Percentiles rank a stretch among this genome's conserved stretches.
phyloP scores from a whole-genome alignment of 2,888 invertebrate species.

The Nysson spinosus region DNA sequence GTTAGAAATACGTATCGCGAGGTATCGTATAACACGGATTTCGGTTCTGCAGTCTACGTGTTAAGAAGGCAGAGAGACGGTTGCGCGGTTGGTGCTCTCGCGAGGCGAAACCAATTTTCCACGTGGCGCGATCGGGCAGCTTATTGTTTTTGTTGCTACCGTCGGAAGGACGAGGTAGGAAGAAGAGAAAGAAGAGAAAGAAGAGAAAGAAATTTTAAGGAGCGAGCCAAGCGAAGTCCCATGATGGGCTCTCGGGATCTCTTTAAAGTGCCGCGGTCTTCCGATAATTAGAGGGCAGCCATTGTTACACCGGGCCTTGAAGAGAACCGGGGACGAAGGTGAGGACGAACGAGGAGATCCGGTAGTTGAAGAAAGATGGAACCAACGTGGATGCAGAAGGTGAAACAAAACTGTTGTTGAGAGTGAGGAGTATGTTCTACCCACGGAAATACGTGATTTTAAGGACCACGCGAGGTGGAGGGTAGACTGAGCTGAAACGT shows the following conservation, averaged over 20 bases:
- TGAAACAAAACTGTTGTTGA: conserved; percentile 38
- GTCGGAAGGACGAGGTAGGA: conserved; percentile 36
- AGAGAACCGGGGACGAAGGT: conserved; percentile 35
- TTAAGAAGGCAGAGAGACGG: not conserved
- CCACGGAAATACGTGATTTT: conserved; percentile 59
- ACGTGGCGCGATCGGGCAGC: conserved; percentile 51
- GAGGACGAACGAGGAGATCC: conserved; percentile 48
- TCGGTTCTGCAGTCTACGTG: not conserved
- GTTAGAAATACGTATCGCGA: not conserved
- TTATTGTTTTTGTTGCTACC: conserved; percentile 57
- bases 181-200: conserved; percentile 34
- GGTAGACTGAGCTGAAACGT: conserved; percentile 40
- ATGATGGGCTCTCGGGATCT: conserved; percentile 70
- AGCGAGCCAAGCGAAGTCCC: conserved; percentile 65
- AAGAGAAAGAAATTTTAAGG: conserved; percentile 62
- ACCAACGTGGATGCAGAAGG: conserved; percentile 43
- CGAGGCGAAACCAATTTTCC: conserved; percentile 68
- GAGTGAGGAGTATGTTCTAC: conserved; percentile 28
- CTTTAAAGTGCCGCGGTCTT: conserved; percentile 76
- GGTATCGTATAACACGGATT: not conserved
- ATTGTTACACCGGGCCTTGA: conserved; percentile 69
- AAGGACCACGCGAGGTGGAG: conserved; percentile 53
- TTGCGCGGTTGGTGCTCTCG: conserved; percentile 43
- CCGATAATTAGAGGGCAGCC: conserved; percentile 77
- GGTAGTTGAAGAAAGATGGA: conserved; percentile 28